phyloP scores from a whole-genome alignment of 1,140 invertebrate species.

The Drosophila mayri region DNA sequence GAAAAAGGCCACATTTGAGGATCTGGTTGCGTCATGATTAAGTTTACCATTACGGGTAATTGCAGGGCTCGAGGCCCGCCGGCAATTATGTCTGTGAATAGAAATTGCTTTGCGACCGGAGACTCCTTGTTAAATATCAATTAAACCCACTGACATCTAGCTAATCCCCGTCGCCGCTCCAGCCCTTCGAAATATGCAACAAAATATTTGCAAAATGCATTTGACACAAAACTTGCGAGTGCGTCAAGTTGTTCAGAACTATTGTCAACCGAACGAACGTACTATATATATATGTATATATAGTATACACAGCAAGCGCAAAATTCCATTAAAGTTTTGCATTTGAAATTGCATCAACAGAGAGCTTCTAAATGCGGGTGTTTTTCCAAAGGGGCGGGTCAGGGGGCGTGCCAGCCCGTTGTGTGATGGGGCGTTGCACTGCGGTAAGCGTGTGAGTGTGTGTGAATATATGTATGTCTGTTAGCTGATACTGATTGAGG shows the following conservation, averaged over 20 bases:
- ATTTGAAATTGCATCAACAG: slow-evolving; percentile 72
- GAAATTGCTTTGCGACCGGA: slow-evolving; percentile 32
- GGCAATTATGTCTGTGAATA: slow-evolving; percentile 57
- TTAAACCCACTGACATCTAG: slow-evolving; percentile 54
- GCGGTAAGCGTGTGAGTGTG: slow-evolving; percentile 15
- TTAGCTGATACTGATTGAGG: slow-evolving; percentile 53
- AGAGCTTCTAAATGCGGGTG: slow-evolving; percentile 34
- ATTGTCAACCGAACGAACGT: slow-evolving; percentile 44
- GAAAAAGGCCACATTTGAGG: slow-evolving; percentile 1
- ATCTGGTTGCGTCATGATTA: slow-evolving; percentile 64
- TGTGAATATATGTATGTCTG: slow-evolving; percentile 5
- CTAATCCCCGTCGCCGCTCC: neutral
- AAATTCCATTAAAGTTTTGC: slow-evolving; percentile 81
- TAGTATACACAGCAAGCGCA: slow-evolving; percentile 31
- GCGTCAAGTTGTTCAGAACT: slow-evolving; percentile 64
- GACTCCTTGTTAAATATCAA: slow-evolving; percentile 76
- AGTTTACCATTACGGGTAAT: slow-evolving; percentile 55
- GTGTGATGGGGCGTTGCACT: slow-evolving; percentile 41
- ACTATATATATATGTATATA: no score
- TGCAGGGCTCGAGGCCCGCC: slow-evolving; percentile 55
- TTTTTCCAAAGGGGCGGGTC: slow-evolving; percentile 20
- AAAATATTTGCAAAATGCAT: slow-evolving; percentile 65
- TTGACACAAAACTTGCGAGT: slow-evolving; percentile 60
- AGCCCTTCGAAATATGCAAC: slow-evolving; percentile 27
- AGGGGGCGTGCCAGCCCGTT: slow-evolving; percentile 8